Evolutionary conservation across 2,888 invertebrate species (phyloP), one percentile per base, ranked within the genome.

Genomic region (Monoplex corrugatus): DNA sequence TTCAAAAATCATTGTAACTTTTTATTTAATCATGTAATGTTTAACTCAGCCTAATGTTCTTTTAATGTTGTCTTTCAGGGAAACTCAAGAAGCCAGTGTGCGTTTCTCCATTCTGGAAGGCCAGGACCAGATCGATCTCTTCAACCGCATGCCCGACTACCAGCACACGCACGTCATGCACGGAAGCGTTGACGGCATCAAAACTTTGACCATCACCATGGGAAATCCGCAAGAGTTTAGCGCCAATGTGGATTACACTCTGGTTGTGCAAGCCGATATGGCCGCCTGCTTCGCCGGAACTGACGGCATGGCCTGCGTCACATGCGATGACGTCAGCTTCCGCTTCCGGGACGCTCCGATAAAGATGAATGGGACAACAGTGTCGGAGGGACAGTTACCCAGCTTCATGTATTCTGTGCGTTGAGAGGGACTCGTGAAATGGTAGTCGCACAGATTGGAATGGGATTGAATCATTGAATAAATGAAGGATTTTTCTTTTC

Each of bases 311-410:
- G 86, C 45, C 50, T 19, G 1, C 19, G 87, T 87, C 80, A 38
- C 40, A 28, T 75, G 75, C 40, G 87, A 87, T 87, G 87, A 87
- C 80, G 87, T 45, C 80, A 80, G 2, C 57, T 87, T 87, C 87
- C 80, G 87, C 57, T 87, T 87, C 87, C 87, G 87, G 87, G 87
- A 87, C 35, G 87, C 87, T 38, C 87, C 8, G 44, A 45, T 87
- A 10, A 87, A 87, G 80, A 23, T 87, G 80, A 87, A 87, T 80
- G 80, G 78, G 40, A 87, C 87, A 57, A 87, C 87, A 8, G 87
- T 87, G 40, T 87, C 87, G 16, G 87, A 87, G 57, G 87, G 87
- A 13, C 87, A 87, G 87, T 57, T 87, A 28, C 78, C 87, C 28
- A 32, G 57, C 50, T 57, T 87, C 2, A 50, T 87, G 32, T 87